phyloP scores from a whole-genome alignment of 2,888 invertebrate genomes.

The Epistrophe grossulariae region DNA sequence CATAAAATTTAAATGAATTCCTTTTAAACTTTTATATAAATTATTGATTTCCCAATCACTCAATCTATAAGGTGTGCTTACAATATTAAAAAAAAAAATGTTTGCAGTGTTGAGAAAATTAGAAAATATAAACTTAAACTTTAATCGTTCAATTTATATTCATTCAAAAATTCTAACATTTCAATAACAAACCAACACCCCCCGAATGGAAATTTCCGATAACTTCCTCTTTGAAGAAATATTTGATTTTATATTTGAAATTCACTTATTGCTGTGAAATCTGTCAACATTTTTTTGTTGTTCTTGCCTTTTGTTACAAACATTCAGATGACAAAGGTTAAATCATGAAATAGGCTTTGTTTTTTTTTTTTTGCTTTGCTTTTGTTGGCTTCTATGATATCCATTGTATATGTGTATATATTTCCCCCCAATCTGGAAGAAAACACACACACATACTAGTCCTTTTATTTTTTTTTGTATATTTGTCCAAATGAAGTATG shows the following conservation, averaged over 20 bases:
- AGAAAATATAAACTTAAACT: slow-evolving; percentile 11
- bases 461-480: slow-evolving; percentile 22
- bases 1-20: slow-evolving; percentile 22
- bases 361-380: slow-evolving; percentile 41
- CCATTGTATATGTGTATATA: neutral
- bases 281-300: slow-evolving; percentile 41
- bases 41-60: slow-evolving; percentile 37
- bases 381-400: neutral
- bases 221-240: neutral
- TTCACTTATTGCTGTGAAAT: slow-evolving; percentile 13
- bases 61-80: slow-evolving; percentile 2
- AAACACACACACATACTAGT: slow-evolving; percentile 18
- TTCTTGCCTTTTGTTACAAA: slow-evolving; percentile 21
- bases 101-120: neutral
- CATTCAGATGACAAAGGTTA: slow-evolving; percentile 61
- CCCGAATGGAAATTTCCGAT: neutral
- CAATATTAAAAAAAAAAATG: neutral
- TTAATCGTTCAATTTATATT: neutral
- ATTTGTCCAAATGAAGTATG: slow-evolving; percentile 56
- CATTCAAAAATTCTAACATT: slow-evolving; percentile 14
- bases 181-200: neutral
- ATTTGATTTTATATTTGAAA: neutral
- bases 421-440: neutral
- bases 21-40: slow-evolving; percentile 11
- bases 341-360: slow-evolving; percentile 65